phyloP scores from a whole-genome alignment of 2,113 vertebrate species.

The Macheiramphus alcinus region DNA sequence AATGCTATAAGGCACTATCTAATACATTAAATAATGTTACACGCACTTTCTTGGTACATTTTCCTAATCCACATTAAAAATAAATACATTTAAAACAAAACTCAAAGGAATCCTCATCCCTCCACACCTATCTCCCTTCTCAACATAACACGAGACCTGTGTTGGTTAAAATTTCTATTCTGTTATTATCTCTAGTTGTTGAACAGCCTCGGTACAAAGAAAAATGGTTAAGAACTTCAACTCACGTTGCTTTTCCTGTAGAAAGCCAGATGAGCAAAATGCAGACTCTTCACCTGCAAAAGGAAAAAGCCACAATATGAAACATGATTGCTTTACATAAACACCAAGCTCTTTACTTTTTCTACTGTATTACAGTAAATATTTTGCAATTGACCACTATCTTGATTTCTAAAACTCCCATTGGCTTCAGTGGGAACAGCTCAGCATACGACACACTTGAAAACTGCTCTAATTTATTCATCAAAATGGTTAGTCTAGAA shows the following conservation, averaged over 20 bases:
- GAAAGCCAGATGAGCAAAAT: conserved; percentile 61
- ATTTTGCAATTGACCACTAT: background rate
- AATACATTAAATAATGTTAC: background rate
- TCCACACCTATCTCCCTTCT: background rate
- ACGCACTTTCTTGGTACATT: background rate
- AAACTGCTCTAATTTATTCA: background rate
- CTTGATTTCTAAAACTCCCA: background rate
- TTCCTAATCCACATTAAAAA: background rate
- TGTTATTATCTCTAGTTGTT: background rate
- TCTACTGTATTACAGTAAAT: background rate
- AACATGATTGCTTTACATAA: background rate
- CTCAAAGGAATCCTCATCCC: background rate
- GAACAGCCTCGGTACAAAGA: background rate
- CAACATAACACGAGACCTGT: background rate
- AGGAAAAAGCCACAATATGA: background rate
- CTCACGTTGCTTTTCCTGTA: conserved; percentile 77
- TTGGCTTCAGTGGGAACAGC: background rate
- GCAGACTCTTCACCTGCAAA: conserved; percentile 58
- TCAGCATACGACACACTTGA: background rate
- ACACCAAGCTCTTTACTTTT: background rate
- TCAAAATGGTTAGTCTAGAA: background rate
- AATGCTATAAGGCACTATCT: background rate
- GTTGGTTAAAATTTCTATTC: background rate
- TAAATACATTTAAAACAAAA: background rate
- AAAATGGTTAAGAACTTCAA: background rate